Conservation (phyloP, 2,113 vertebrate genomes). For the Coturnix japonica region DNA sequence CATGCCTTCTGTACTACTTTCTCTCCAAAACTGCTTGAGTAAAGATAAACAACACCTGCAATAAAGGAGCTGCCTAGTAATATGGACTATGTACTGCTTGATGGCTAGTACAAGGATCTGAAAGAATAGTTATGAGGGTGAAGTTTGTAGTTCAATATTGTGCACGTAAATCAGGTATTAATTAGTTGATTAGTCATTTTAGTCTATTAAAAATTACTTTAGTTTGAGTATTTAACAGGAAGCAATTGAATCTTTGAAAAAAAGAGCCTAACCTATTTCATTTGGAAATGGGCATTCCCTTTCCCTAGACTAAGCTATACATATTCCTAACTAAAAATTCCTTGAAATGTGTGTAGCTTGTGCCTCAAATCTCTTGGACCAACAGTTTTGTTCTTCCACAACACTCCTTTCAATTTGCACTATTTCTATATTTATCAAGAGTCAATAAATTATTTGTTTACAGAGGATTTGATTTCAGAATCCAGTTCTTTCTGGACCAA, state of each 20-base stretch:
- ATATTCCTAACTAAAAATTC: neutral
- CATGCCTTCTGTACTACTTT: fast-evolving
- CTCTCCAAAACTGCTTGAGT: neutral
- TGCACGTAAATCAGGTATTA: neutral
- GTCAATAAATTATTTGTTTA: too few species aligned
- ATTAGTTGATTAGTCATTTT: neutral
- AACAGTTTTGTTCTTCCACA: neutral
- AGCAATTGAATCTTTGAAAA: neutral
- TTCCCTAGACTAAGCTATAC: neutral
- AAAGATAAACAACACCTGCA: neutral
- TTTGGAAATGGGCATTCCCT: fast-evolving
- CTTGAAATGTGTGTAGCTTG: neutral
- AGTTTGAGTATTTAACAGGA: neutral
- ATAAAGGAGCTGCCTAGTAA: fast-evolving
- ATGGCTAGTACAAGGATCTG: neutral
- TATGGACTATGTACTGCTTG: fast-evolving
- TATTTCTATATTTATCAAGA: neutral
- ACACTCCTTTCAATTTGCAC: fast-evolving
- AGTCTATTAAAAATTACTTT: neutral
- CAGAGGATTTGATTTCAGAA: neutral
- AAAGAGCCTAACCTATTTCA: neutral
- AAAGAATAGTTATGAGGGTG: neutral
- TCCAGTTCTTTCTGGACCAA: neutral
- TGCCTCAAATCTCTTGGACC: neutral
- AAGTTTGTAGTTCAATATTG: neutral